phyloP scores from a whole-genome alignment of 2,113 vertebrate species.

The Odontophorus gujanensis region DNA sequence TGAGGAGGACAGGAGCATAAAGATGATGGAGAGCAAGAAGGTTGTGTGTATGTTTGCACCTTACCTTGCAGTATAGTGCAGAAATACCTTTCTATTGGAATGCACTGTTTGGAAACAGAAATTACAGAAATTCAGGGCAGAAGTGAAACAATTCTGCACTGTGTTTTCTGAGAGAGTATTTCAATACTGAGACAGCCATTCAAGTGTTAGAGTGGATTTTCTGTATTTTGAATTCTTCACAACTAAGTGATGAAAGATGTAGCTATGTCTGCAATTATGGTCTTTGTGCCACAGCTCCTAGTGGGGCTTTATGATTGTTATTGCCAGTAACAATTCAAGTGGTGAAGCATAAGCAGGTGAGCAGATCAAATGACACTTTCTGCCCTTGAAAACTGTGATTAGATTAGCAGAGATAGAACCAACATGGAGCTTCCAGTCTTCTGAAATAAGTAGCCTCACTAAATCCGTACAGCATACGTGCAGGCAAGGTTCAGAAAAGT shows the following conservation, averaged over 20 bases:
- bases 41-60: background rate
- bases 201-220: background rate
- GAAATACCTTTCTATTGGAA: background rate
- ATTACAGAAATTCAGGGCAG: background rate
- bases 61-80: background rate
- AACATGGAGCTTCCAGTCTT: background rate
- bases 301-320: background rate
- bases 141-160: background rate
- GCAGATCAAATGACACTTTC: background rate
- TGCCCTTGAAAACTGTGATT: background rate
- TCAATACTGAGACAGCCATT: background rate
- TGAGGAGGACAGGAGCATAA: background rate
- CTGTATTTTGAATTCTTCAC: background rate
- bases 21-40: background rate
- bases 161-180: background rate
- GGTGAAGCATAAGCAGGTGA: background rate
- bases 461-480: background rate
- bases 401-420: background rate
- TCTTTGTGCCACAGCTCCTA: background rate
- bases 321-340: background rate
- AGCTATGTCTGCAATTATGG: background rate
- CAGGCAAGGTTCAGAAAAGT: background rate
- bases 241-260: background rate
- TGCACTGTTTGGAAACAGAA: background rate
- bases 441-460: no score